Evolutionary conservation across 53 echinoderm and acorn worm genomes (phyloP).

Genomic region (Paracentrotus lividus): DNA sequence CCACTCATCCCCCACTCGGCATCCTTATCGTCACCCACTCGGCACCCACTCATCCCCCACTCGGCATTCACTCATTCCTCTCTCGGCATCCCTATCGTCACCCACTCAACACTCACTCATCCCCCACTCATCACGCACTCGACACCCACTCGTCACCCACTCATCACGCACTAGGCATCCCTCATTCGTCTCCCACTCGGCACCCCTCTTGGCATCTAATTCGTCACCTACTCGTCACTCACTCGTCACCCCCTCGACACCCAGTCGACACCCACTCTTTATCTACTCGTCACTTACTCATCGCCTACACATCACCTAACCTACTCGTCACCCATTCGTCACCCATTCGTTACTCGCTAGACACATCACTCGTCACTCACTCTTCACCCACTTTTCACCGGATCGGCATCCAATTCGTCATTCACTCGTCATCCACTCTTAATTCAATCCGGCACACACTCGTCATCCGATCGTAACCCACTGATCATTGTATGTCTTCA

Average conservation of each 20-base stretch:
- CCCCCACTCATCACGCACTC: neutral
- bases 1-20: neutral
- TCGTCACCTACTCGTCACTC: neutral
- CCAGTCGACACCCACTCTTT: neutral
- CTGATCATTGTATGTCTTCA: neutral
- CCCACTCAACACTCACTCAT: neutral
- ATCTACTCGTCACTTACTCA: neutral
- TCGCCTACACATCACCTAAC: neutral
- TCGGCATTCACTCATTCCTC: neutral
- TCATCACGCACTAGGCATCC: neutral
- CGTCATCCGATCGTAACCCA: neutral
- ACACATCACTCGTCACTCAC: no score
- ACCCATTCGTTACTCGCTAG: neutral
- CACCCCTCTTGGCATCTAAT: neutral
- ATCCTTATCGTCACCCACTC: neutral
- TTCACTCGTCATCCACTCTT: neutral
- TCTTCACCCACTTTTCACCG: no score
- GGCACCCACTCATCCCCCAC: neutral
- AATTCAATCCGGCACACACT: neutral
- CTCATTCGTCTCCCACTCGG: neutral
- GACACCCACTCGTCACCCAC: neutral
- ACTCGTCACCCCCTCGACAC: neutral
- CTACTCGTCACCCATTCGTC: neutral
- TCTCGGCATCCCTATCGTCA: neutral
- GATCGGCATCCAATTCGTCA: neutral